Percentiles rank a stretch among this genome's conserved stretches.
Evolutionary conservation across 2,797 vertebrate species (phyloP).

Genomic region (Carduelis carduelis): DNA sequence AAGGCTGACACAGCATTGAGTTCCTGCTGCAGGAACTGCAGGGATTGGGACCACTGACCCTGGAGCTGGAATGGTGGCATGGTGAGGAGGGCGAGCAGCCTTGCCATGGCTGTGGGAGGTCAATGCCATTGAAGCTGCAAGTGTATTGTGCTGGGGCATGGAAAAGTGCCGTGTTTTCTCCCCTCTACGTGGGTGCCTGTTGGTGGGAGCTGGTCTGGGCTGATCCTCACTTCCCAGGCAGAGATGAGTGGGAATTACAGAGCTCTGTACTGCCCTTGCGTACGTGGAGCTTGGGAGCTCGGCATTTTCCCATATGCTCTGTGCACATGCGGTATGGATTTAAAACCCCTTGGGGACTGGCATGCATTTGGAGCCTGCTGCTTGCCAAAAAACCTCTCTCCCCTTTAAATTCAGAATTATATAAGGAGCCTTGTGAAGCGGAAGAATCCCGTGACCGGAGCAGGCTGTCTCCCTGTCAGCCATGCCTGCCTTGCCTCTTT

Average conservation of each 20-base stretch:
- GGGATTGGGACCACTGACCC: neutral
- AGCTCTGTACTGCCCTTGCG: neutral
- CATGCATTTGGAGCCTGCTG: conserved; percentile 15
- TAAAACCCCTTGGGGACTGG: conserved; percentile 48
- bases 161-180: neutral
- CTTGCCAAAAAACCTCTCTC: conserved; percentile 46
- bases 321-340: neutral
- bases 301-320: neutral
- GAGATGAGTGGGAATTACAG: fast-evolving
- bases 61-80: fast-evolving
- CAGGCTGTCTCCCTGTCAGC: neutral
- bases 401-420: conserved; percentile 26
- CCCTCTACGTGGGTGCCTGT: neutral
- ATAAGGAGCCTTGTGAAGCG: neutral
- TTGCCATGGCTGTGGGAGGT: neutral
- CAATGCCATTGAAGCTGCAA: fast-evolving
- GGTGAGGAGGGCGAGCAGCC: fast-evolving
- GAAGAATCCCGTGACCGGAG: neutral
- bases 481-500: fast-evolving
- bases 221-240: neutral
- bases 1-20: neutral
- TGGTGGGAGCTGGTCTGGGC: fast-evolving
- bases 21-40: neutral
- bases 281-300: neutral
- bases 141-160: fast-evolving